Conservation (phyloP, 1,140 invertebrate species). For the Wiebesia pumilae region DNA sequence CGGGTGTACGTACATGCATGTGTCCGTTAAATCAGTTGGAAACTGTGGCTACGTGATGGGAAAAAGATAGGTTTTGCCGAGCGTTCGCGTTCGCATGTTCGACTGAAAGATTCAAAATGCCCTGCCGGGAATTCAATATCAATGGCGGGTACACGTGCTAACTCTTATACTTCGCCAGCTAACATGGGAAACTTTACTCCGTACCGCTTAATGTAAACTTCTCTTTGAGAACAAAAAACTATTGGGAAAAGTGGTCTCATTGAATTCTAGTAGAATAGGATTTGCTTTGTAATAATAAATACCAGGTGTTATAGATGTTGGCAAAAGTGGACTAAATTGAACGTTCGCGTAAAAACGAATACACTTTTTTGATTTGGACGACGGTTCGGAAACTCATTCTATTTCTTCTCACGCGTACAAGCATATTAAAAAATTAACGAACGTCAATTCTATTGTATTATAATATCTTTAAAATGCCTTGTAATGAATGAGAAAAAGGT, state of each 20-base stretch:
- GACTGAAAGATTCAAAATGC: constrained; percentile 12
- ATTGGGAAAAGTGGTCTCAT: constrained; percentile 16
- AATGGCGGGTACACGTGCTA: constrained; percentile 33
- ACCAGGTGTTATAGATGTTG: not conserved
- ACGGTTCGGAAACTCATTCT: too few species aligned
- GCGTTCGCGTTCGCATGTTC: too few species aligned
- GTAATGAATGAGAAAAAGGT: too few species aligned
- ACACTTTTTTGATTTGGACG: not conserved
- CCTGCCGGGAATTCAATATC: constrained; percentile 40
- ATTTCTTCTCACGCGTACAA: too few species aligned
- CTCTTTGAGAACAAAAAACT: not conserved
- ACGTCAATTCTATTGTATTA: too few species aligned
- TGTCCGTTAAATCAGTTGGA: constrained; percentile 42
- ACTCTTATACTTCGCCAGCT: not conserved
- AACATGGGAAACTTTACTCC: not conserved
- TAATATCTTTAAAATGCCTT: too few species aligned
- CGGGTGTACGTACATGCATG: too few species aligned
- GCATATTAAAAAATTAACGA: too few species aligned
- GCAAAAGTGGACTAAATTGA: not conserved
- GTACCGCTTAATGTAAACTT: not conserved
- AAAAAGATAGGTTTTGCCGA: constrained; percentile 29
- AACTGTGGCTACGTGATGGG: constrained; percentile 32
- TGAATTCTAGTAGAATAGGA: not conserved
- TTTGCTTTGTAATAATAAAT: constrained; percentile 22
- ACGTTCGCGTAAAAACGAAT: not conserved